These are phyloP conservation scores for Drosophila kambysellisi DNA, from an alignment of 2,888 invertebrate species.

Conservation along the genomic window DNA sequence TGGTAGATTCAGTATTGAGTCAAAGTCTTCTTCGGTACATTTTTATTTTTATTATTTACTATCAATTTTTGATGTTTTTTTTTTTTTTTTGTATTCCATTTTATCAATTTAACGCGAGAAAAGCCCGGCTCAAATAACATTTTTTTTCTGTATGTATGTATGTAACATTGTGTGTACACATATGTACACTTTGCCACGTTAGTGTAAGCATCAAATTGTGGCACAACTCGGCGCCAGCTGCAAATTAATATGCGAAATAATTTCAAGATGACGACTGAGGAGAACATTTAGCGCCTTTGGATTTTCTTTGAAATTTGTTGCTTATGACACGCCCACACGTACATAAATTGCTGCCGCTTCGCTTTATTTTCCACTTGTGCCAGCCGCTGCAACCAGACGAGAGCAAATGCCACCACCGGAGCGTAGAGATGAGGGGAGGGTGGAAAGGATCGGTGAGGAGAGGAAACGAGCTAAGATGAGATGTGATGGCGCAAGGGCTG, in stretches of 20 bases:
- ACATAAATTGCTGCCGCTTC: constrained; percentile 23
- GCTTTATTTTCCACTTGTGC: constrained; percentile 33
- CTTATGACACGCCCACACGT: constrained; percentile 34
- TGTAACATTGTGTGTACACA: background rate
- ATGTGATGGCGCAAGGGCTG: constrained; percentile 36
- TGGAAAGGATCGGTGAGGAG: background rate
- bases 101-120: background rate
- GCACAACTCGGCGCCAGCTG: constrained; percentile 29
- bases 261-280: constrained; percentile 37
- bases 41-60: background rate
- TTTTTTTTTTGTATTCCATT: background rate
- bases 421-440: background rate
- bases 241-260: constrained; percentile 41
- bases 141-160: background rate
- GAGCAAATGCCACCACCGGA: constrained; percentile 2
- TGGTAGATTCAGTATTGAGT: background rate
- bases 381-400: constrained; percentile 37
- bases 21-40: background rate
- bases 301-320: constrained; percentile 40
- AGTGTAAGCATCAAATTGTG: constrained; percentile 9
- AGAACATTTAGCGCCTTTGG: constrained; percentile 27
- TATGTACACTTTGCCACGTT: background rate
- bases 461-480: constrained; percentile 10
- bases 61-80: background rate
- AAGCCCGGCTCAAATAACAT: background rate